Conservation (phyloP, 2,888 invertebrate species). For the Lordiphosa fenestrarum region DNA sequence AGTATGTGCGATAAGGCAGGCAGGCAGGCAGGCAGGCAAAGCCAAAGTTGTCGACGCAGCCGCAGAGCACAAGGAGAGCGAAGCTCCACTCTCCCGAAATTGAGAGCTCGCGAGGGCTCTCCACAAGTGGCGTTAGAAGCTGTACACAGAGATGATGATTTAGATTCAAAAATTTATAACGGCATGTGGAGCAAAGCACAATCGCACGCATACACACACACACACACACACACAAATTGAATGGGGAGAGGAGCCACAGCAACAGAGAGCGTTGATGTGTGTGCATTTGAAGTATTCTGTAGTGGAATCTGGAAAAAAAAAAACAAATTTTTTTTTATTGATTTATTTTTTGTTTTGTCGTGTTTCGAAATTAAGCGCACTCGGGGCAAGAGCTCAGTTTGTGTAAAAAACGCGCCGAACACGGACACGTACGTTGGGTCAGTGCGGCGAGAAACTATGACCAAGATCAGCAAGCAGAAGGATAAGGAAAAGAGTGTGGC, state of each 20-base stretch:
- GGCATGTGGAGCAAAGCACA: slow-evolving; percentile 63
- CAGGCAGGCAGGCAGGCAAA: slow-evolving; percentile 27
- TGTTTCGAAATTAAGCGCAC: slow-evolving; percentile 62
- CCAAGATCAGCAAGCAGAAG: slow-evolving; percentile 59
- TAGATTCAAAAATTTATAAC: slow-evolving; percentile 41
- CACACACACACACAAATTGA: slow-evolving; percentile 49
- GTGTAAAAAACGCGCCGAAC: slow-evolving; percentile 70
- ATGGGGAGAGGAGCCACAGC: slow-evolving; percentile 12
- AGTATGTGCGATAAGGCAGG: slow-evolving; percentile 62
- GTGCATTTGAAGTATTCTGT: slow-evolving; percentile 30
- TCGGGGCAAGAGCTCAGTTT: slow-evolving; percentile 56
- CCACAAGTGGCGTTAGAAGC: slow-evolving; percentile 43
- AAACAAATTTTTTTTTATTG: slow-evolving; percentile 51
- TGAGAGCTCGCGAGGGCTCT: slow-evolving; percentile 20
- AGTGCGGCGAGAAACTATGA: slow-evolving; percentile 40
- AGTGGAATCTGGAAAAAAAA: slow-evolving; percentile 34
- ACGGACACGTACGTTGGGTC: slow-evolving; percentile 61
- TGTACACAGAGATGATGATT: slow-evolving; percentile 51
- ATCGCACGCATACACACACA: slow-evolving; percentile 28
- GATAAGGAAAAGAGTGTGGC: slow-evolving; percentile 44
- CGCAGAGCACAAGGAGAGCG: slow-evolving; percentile 5
- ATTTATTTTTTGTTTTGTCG: slow-evolving; percentile 41
- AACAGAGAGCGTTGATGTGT: slow-evolving; percentile 14
- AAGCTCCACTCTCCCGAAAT: slow-evolving; percentile 17
- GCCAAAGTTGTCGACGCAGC: slow-evolving; percentile 22